These are phyloP conservation scores for Hylomyscus alleni DNA, from an alignment of 2,797 vertebrate genomes.

Conservation along the genomic window DNA sequence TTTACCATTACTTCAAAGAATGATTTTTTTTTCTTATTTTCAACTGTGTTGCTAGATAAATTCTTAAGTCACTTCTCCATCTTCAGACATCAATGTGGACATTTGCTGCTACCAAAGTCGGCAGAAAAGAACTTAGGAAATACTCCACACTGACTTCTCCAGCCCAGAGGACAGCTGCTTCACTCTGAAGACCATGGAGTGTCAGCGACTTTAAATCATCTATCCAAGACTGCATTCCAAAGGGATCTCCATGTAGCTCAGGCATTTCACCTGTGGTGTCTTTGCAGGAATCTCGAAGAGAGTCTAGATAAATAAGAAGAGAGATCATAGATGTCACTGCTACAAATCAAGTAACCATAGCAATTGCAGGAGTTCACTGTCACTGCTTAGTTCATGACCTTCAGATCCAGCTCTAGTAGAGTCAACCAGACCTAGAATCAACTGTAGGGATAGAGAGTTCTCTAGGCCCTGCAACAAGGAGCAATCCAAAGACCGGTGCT, in stretches of 20 bases:
- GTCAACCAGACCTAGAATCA: neutral
- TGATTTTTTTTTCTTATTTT: neutral
- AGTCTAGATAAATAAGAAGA: neutral
- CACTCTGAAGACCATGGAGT: neutral
- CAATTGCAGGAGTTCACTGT: neutral
- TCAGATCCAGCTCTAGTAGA: neutral
- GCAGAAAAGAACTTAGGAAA: constrained; percentile 4
- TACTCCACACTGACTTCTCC: neutral
- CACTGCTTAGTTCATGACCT: neutral
- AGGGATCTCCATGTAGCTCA: neutral
- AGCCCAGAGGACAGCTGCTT: neutral
- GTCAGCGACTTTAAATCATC: neutral
- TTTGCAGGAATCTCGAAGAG: neutral
- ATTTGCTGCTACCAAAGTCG: neutral
- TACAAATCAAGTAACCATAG: neutral
- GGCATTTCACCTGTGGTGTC: neutral
- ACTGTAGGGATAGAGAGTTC: no score
- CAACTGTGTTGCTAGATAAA: neutral
- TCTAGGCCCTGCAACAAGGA: neutral
- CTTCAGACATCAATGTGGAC: constrained; percentile 18
- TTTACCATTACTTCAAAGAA: neutral
- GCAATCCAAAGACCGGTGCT: neutral
- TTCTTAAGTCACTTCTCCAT: neutral
- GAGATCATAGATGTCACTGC: neutral
- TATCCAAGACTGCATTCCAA: neutral